phyloP scores from a whole-genome alignment of 2,113 vertebrate genomes.

The Rhea pennata region DNA sequence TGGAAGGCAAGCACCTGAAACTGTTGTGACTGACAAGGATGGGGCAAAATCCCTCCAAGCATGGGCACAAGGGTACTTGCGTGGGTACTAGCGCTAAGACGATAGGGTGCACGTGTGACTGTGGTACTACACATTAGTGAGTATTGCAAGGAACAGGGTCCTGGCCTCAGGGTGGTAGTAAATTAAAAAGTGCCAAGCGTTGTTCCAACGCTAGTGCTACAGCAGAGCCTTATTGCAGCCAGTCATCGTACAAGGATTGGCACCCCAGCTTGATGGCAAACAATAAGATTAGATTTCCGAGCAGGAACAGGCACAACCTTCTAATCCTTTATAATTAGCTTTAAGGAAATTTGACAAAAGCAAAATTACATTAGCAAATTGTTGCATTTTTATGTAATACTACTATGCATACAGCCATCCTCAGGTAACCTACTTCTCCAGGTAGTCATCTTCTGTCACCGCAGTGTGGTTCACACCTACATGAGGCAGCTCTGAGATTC shows the following conservation, averaged over 20 bases:
- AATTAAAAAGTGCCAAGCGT: neutral
- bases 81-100: neutral
- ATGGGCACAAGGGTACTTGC: neutral
- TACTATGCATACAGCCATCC: neutral
- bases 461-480: neutral
- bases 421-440: neutral
- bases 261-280: neutral
- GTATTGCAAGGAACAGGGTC: neutral
- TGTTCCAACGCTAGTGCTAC: neutral
- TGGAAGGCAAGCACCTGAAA: neutral
- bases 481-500: neutral
- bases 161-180: rapidly evolving
- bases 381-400: neutral
- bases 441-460: neutral
- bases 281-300: neutral
- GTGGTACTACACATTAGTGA: rapidly evolving
- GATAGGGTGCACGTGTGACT: neutral
- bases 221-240: neutral
- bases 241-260: rapidly evolving
- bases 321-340: neutral
- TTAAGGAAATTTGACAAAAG: neutral
- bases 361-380: neutral
- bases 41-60: neutral
- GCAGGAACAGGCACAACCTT: neutral
- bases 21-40: neutral